phyloP scores from a whole-genome alignment of 2,888 invertebrate species.

The Nematopogon swammerdamellus region DNA sequence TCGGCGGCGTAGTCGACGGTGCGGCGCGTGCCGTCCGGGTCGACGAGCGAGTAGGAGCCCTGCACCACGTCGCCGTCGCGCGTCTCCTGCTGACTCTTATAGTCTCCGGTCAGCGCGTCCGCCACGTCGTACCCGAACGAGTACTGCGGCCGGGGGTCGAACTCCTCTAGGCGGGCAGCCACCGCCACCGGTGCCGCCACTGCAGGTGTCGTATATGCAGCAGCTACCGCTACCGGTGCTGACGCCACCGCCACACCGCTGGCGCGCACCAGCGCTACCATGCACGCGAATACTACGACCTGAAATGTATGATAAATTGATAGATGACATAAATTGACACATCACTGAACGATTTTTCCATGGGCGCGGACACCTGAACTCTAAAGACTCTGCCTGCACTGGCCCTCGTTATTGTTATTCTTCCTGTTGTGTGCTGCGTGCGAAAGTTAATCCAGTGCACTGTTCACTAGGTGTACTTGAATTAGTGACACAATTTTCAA shows the following conservation, averaged over 20 bases:
- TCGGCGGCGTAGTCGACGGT: constrained; percentile 40
- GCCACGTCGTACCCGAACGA: constrained; percentile 41
- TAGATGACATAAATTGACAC: no score
- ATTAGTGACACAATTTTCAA: no score
- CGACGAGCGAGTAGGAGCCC: constrained; percentile 40
- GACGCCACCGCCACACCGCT: constrained; percentile 30
- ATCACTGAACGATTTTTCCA: no score
- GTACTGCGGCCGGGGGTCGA: constrained; percentile 59
- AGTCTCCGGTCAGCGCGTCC: constrained; percentile 43
- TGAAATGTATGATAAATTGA: constrained; percentile 12
- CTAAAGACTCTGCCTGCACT: no score
- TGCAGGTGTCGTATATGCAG: constrained; percentile 5
- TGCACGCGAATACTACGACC: constrained; percentile 41
- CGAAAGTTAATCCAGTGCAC: no score
- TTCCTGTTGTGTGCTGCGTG: no score
- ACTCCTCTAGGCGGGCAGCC: constrained; percentile 32
- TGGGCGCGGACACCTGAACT: no score
- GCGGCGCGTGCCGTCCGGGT: constrained; percentile 40
- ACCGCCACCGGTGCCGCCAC: constrained; percentile 15
- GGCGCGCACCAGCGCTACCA: constrained; percentile 30
- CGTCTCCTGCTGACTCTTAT: constrained; percentile 46
- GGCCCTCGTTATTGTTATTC: no score
- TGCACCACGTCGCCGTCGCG: constrained; percentile 54
- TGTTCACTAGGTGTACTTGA: no score
- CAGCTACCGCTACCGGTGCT: constrained; percentile 18